Conservation (phyloP, 2,888 invertebrate genomes). For the Orthonevra nobilis region DNA sequence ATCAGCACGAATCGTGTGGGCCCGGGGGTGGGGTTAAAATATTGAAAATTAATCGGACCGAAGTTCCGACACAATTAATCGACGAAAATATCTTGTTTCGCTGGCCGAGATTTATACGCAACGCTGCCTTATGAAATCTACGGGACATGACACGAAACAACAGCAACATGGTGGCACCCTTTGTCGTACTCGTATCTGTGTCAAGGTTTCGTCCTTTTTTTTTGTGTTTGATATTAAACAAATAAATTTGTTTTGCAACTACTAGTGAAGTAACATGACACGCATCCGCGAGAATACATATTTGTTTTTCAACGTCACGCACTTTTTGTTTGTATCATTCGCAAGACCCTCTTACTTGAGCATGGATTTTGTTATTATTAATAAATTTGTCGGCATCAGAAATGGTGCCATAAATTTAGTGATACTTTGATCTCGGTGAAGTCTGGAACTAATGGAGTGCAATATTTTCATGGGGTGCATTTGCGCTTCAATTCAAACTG, state of each 20-base stretch:
- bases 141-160: constrained; percentile 23
- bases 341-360: background rate
- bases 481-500: background rate
- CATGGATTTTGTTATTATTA: constrained; percentile 42
- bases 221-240: constrained; percentile 27
- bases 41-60: constrained; percentile 30
- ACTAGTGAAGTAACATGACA: constrained; percentile 20
- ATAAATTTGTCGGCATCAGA: constrained; percentile 60
- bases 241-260: constrained; percentile 18
- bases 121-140: constrained; percentile 55
- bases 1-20: no score
- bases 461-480: constrained; percentile 21
- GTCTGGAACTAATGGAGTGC: constrained; percentile 34
- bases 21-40: background rate
- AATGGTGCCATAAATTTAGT: constrained; percentile 51
- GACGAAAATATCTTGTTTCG: constrained; percentile 59
- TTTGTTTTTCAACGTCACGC: constrained; percentile 32
- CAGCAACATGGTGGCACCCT: background rate
- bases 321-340: background rate
- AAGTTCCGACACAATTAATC: constrained; percentile 36
- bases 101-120: constrained; percentile 57
- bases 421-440: constrained; percentile 58
- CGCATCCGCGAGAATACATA: constrained; percentile 35
- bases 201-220: constrained; percentile 45
- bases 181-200: constrained; percentile 42